Evolutionary conservation across 2,888 invertebrate genomes (phyloP), one percentile per base, ranked within the genome.

Genomic region (Ditylenchus weischeri): DNA sequence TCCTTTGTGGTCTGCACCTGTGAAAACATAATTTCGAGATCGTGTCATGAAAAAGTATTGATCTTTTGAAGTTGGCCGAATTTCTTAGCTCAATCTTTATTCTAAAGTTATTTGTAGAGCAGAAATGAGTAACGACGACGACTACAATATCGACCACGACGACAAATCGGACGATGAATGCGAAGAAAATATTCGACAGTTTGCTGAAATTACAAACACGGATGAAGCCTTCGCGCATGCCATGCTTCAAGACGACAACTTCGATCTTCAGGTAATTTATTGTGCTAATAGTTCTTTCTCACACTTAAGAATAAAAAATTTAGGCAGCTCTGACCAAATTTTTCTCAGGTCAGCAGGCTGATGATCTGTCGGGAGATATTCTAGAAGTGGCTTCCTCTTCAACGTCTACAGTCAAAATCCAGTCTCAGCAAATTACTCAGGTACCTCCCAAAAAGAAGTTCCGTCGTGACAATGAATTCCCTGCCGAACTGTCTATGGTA

Each of bases 181-280:
- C 62, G 62, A 62, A 23, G n/a, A 67, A 59, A 72, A 69, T 15
- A 74, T 79, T 60, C 43, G 62, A 36, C 63, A 74, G 47, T 87
- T 87, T 83, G 86, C 86, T 4, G 81, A 81, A 65, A 80, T 87
- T 35, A 88, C 87, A 0, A 84, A 83, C 15, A 87, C 87, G 0
- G 86, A 88, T 78, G 84, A 85, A 35, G 86, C 86, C 1, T 83
- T 86, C 66, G 88, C 87, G 4, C 87, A 87, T 83, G 86, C 86
- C 73, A 86, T 85, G 78, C 81, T 88, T 29, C 87, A 87, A 76
- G 86, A 87, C 71, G 80, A 85, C 50, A 80, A 85, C 10, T 87
- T 87, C 87, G 79, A 86, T 75, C 74, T 87, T 8, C 83, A 86
- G 77, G 86, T 85, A 76, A 61, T 69, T 54, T 66, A 15, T 43